Evolutionary conservation across 35 echinoderm and acorn worm genomes (phyloP), one percentile per base, ranked within the genome.

Genomic region (Acanthaster planci): DNA sequence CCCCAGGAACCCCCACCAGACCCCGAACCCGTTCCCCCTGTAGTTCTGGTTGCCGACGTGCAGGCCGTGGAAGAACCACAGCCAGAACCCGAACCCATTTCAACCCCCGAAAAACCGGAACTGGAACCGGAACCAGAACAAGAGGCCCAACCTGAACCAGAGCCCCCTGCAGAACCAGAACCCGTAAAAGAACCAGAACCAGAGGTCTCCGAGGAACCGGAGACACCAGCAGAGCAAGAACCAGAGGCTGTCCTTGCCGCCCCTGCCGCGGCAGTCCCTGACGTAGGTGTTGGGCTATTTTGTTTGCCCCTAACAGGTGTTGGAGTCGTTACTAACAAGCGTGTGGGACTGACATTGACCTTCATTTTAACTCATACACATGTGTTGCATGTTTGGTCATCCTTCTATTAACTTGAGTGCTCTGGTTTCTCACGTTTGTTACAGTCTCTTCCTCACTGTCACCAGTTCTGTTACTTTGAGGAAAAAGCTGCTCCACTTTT

Each of bases 81-180:
- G 21, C 79, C 87, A 35, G 87, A 89, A 38, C 89, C 89, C 6
- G 89, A 91, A 85, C 82, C 42, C 12, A 4, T 12, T 47, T 47
- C 85, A 57, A 37, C 60, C 85, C 77, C 55, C 21, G 67, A 81
- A 52, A 51, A 57, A 35, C 51, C 86, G 10, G 12, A 67, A 84
- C 16, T 47, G 42, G 42, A 47, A 47, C 42, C 42, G 42, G 42
- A 47, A 47, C 37, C 51, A 55, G 55, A 67, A 40, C 8, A 31
- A 47, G 79, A n/a, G n/a, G n/a, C n/a, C n/a, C n/a, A n/a, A n/a
- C n/a, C n/a, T n/a, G n/a, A 76, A 29, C 58, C 67, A 44, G 84
- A 86, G 77, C 64, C 37, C 58, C 42, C 52, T 22, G 39, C 42
- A 36, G 75, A 40, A 35, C 84, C 84, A 38, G 23, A 31, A 27